Base-by-base conservation (phyloP, 2,113 vertebrate genomes). In the Chaetodon trifascialis region DNA sequence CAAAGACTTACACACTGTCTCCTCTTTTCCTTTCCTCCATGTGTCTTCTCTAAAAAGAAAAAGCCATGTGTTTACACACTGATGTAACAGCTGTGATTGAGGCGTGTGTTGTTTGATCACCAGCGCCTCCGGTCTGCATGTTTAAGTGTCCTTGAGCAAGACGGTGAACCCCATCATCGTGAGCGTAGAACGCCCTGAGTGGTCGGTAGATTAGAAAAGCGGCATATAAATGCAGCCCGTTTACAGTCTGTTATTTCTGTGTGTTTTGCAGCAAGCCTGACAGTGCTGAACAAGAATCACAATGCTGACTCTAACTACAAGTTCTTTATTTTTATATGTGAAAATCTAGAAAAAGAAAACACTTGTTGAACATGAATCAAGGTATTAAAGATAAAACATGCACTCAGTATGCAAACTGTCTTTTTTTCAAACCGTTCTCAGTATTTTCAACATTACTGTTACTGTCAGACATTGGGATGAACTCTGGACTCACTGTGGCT, bases 241-340 rank as follows among this genome's bases (percentile, higher is more conserved):
- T 30, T 30, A 30, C 30, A 15, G 2, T 51, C 56, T 49, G 17
- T n/a, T 3, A 34, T 30, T 21, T 51, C 17, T 38, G 30, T 62
- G 19, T 19, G 11, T 47, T 55, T 19, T 56, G n/a, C n/a, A 25
- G 11, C 21, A n/a, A 55, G 21, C 44, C 9, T 44, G 38, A n/a
- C 19, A 21, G 11, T 38, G 14, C n/a, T 34, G 40, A 7, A 72
- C 68, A 69, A 68, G 30, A 70, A 56, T 58, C 11, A 7, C 19
- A 25, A 47, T 79, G 66, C 70, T 82, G 63, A 25, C 15, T 71
- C 5, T 23, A 44, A 82, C 63, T 68, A 36, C 1, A 30, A 42
- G 15, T 21, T 44, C 46, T 85, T 60, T 76, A 76, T 80, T 80
- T 85, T 81, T 81, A 59, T 85, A 86, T 8, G 23, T 69, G 25